Evolutionary conservation across 1,140 invertebrate species (phyloP), one percentile per base, ranked within the genome.

Genomic region (Zaprionus ghesquierei): DNA sequence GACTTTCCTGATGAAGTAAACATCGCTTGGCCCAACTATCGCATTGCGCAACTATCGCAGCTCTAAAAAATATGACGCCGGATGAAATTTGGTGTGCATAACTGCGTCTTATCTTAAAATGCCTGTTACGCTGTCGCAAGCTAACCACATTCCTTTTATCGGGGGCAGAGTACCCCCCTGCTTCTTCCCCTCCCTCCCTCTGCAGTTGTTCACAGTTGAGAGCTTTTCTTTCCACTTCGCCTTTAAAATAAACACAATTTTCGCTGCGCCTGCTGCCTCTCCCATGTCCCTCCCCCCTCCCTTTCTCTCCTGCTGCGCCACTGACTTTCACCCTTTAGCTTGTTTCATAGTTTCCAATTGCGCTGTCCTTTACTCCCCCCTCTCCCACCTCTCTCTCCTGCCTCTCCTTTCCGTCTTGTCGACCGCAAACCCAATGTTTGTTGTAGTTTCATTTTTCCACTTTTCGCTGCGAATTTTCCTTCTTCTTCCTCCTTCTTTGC

Each of bases 211-310:
- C 27, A 54, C 49, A 68, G 63, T 31, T 54, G 22, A 35, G 15
- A 49, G 49, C 49, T 35, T 46, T 60, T 44, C 22, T 44, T 33
- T 54, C 5, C 54, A 64, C 60, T 70, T 72, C 38, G 56, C 51
- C 41, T 53, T 35, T 46, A 73, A 81, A 82, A 79, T 85, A 80
- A 85, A 85, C 81, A 85, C 73, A 85, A 74, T 85, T 85, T 74
- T 85, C 64, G 65, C 73, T 79, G 60, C 79, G 13, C 18, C 18
- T 33, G 27, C 55, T 27, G 22, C 13, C 18, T n/a, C n/a, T n/a
- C n/a, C n/a, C n/a, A n/a, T n/a, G n/a, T n/a, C 29, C 22, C 5
- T 27, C 15, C 23, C 15, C 20, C 55, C 29, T 15, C 49, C 49
- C 20, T 13, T 41, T 22, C 35, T 15, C 27, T n/a, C n/a, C 25